Conservation (phyloP, 2,113 vertebrate species). For the Bettongia penicillata region DNA sequence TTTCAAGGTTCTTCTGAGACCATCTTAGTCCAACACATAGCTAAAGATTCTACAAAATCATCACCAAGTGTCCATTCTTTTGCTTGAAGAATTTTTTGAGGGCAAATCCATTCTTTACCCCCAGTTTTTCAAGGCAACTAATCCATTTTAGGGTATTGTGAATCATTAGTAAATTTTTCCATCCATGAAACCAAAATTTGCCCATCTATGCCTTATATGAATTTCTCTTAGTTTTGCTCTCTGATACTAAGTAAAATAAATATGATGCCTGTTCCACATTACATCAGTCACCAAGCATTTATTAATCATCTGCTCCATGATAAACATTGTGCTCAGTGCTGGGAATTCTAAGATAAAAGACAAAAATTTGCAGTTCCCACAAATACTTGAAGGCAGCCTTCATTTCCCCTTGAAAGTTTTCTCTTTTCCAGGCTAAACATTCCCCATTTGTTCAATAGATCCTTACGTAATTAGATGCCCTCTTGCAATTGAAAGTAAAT, state of each 20-base stretch:
- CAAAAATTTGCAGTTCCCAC: not conserved
- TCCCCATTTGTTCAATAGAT: not conserved
- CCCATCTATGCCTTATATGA: not conserved
- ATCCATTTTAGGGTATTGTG: not conserved
- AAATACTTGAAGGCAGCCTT: not conserved
- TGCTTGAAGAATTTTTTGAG: not conserved
- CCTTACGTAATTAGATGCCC: too few relatives aligned
- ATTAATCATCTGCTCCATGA: not conserved
- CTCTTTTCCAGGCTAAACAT: not conserved
- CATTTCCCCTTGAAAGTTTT: not conserved
- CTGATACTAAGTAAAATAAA: not conserved
- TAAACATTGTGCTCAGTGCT: not conserved
- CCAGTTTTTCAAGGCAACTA: not conserved
- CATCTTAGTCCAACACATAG: not conserved
- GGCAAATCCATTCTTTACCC: not conserved
- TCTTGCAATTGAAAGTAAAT: not conserved
- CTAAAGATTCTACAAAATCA: not conserved
- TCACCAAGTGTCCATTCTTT: not conserved
- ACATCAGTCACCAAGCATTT: not conserved
- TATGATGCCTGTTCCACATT: not conserved
- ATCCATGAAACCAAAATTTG: not conserved
- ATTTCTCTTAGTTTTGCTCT: not conserved
- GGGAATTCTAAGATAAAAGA: too few relatives aligned
- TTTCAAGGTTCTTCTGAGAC: not conserved
- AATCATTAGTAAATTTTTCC: not conserved